Evolutionary conservation across 2,113 vertebrate species (phyloP), one percentile per base, ranked within the genome.

Genomic region (Opisthocomus hoazin): DNA sequence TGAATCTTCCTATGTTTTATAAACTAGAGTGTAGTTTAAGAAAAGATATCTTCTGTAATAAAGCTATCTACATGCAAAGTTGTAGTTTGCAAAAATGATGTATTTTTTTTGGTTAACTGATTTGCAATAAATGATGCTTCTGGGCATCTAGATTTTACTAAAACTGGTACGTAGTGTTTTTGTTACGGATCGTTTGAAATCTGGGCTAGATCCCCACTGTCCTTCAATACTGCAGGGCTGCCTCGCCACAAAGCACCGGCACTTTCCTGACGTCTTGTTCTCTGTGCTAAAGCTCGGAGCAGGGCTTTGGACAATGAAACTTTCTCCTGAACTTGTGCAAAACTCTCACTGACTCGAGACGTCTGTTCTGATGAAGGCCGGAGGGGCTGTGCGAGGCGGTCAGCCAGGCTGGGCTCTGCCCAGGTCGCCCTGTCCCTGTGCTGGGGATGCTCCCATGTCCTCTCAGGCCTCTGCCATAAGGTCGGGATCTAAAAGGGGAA

Each of bases 101-200:
- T 98, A 98, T 98, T 98, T 98, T 98, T 98, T 98, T 97, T 97
- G 96, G 97, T 98, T 98, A 98, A 98, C 94, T 97, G 96, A 98
- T 98, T 98, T 98, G 98, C 98, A 99, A 99, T 99, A 99, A 99
- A 98, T 79, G 95, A 97, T 98, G 97, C 97, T 64, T 87, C 84
- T 57, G 65, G 93, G 96, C 96, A 95, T 98, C 97, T 96, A 95
- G 90, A 94, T 97, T 98, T 98, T 90, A 97, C 97, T 97, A 96
- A 95, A 97, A 70, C 46, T 69, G 51, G 76, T 84, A 50, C 32
- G 64, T 45, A 27, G 71, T 82, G 87, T 21, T 57, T 95, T 97
- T 92, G 75, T 89, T 53, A 22, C 0, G 6, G 36, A 15, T 11
- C 7, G 15, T 17, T 56, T 41, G 56, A 36, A 75, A 20, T 22